Conservation (phyloP, 2,113 vertebrate genomes). For the Mus pahari region DNA sequence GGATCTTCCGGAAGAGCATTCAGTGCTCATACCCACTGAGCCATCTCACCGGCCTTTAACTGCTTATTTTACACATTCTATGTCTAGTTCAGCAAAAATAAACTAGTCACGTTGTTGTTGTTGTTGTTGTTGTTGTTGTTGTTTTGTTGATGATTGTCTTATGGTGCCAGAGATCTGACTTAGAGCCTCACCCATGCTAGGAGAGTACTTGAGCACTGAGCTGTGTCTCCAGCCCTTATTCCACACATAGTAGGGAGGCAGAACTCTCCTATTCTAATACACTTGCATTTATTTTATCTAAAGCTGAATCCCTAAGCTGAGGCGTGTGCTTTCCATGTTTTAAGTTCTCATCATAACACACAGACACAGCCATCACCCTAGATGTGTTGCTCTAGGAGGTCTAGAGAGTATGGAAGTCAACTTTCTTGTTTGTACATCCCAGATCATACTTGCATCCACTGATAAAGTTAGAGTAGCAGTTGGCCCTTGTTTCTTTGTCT, state of each 20-base stretch:
- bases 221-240: background rate
- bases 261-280: background rate
- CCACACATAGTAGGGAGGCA: background rate
- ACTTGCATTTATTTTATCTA: conserved; percentile 32
- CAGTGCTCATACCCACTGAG: too few relatives aligned
- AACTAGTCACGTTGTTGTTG: background rate
- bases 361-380: background rate
- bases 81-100: conserved; percentile 33
- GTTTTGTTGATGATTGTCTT: too few relatives aligned
- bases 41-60: too few relatives aligned
- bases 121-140: background rate
- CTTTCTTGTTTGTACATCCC: background rate
- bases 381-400: background rate
- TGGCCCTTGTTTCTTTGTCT: background rate
- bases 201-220: background rate
- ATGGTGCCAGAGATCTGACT: too few relatives aligned
- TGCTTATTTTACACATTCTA: conserved; percentile 9
- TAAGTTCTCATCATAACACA: background rate
- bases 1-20: too few relatives aligned
- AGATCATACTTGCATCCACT: background rate
- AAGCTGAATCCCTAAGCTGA: background rate
- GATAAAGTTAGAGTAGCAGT: background rate
- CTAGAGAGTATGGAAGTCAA: background rate
- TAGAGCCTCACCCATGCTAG: background rate
- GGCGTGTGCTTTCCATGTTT: background rate